A percentile compares a stretch with the other conserved stretches of the same genome.
These are phyloP conservation scores for Trissonchulus latispiculum DNA, from an alignment of 2,888 invertebrate genomes.

Conservation along the genomic window DNA sequence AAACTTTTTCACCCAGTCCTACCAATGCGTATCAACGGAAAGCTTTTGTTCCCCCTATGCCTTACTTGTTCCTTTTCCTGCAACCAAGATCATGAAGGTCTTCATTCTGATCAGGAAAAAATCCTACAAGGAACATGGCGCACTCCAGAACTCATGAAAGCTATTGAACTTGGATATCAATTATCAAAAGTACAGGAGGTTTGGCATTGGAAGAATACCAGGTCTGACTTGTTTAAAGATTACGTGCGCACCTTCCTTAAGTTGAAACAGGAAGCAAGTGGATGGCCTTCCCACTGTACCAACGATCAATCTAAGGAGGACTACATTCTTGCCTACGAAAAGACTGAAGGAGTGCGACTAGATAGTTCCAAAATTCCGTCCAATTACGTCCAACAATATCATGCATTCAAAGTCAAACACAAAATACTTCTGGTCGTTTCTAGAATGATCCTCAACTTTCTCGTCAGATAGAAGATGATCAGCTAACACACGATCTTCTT, in stretches of 20 bases:
- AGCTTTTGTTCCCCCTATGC: conserved; percentile 6
- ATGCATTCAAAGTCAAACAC: too few relatives aligned
- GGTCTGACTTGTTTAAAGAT: background rate
- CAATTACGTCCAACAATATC: background rate
- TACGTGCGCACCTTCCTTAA: background rate
- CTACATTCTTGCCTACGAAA: background rate
- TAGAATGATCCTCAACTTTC: too few relatives aligned
- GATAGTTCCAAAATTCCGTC: background rate
- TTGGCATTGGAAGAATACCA: background rate
- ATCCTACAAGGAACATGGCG: background rate
- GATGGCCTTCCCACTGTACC: too few relatives aligned
- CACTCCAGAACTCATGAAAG: background rate
- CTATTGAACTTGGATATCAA: background rate
- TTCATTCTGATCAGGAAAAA: background rate
- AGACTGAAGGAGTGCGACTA: background rate
- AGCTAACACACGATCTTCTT: too few relatives aligned
- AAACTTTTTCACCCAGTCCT: background rate
- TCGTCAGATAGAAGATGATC: too few relatives aligned
- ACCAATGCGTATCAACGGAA: background rate
- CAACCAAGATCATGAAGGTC: background rate
- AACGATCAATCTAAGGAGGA: background rate
- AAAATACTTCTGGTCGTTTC: too few relatives aligned
- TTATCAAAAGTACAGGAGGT: background rate
- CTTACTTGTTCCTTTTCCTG: background rate
- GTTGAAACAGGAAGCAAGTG: too few relatives aligned